Conservation (phyloP, 2,888 invertebrate species). For the Epinotia brunnichana region DNA sequence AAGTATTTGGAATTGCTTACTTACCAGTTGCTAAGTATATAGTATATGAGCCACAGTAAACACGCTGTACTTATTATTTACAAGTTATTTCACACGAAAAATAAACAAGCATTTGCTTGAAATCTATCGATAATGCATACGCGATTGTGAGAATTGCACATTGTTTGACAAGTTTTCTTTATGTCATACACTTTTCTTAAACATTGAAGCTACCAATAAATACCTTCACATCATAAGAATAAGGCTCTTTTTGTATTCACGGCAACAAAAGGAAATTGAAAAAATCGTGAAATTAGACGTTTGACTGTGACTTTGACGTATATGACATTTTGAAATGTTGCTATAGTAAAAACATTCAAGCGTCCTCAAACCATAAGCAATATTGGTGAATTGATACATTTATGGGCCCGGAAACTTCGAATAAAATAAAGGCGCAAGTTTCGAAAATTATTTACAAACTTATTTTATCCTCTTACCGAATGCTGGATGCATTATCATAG, state of each 20-base stretch:
- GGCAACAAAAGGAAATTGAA: not conserved
- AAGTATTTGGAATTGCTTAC: not conserved
- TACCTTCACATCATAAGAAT: not conserved
- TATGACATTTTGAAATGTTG: conserved; percentile 35
- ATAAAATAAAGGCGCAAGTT: not conserved
- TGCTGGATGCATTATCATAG: no score
- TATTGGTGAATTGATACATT: not conserved
- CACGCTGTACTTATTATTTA: conserved; percentile 24
- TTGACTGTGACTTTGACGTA: conserved; percentile 11
- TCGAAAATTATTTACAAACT: no score
- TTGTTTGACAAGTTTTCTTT: conserved; percentile 11
- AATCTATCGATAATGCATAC: conserved; percentile 38
- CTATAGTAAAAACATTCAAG: conserved; percentile 8
- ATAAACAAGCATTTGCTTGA: conserved; percentile 36
- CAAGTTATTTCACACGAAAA: conserved; percentile 24
- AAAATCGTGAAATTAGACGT: conserved; percentile 4
- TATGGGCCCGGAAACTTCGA: not conserved
- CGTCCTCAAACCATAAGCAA: conserved; percentile 8
- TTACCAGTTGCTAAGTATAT: conserved; percentile 20
- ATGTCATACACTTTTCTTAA: not conserved
- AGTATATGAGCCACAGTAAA: conserved; percentile 1
- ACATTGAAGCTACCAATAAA: not conserved
- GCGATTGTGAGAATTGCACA: conserved; percentile 31
- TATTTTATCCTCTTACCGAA: no score
- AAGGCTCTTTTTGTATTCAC: not conserved